These are phyloP conservation scores for Cromileptes altivelis DNA, from an alignment of 2,113 vertebrate species.

Conservation along the genomic window DNA sequence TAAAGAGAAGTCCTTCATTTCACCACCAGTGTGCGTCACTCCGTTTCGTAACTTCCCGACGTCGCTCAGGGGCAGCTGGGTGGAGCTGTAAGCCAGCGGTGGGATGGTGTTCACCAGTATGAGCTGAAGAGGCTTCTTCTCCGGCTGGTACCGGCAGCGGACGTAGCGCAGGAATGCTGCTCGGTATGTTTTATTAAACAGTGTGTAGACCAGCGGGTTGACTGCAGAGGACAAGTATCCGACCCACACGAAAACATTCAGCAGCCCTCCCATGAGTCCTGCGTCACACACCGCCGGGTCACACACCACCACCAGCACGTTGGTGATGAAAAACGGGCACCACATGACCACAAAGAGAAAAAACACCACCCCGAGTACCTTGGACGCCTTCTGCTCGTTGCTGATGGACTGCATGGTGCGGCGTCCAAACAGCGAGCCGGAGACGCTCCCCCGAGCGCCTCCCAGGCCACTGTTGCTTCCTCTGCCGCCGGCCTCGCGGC, in stretches of 20 bases:
- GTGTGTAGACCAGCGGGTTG: conserved; percentile 94
- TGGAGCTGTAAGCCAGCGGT: conserved; percentile 90
- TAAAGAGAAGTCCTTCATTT: conserved; percentile 19
- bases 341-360: conserved; percentile 98
- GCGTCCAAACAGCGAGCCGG: conserved; percentile 80
- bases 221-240: conserved; percentile 96
- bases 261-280: conserved; percentile 86
- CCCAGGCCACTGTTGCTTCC: conserved; percentile 40
- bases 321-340: conserved; percentile 98
- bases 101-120: conserved; percentile 97
- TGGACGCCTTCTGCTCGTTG: conserved; percentile 97
- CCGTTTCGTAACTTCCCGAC: conserved; percentile 83
- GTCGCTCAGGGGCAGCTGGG: conserved; percentile 85
- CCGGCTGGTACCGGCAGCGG: conserved; percentile 91
- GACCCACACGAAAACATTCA: conserved; percentile 97
- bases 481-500: conserved; percentile 79
- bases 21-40: conserved; percentile 17
- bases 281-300: conserved; percentile 87
- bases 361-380: conserved; percentile 97
- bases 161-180: conserved; percentile 94
- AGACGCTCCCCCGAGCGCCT: conserved; percentile 19
- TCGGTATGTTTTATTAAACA: conserved; percentile 96
- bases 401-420: conserved; percentile 96
- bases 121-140: conserved; percentile 92
- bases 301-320: conserved; percentile 93